Evolutionary conservation across 92 coral and sea anemone species (phyloP).

Genomic region (Umimayanthus chanpuru): DNA sequence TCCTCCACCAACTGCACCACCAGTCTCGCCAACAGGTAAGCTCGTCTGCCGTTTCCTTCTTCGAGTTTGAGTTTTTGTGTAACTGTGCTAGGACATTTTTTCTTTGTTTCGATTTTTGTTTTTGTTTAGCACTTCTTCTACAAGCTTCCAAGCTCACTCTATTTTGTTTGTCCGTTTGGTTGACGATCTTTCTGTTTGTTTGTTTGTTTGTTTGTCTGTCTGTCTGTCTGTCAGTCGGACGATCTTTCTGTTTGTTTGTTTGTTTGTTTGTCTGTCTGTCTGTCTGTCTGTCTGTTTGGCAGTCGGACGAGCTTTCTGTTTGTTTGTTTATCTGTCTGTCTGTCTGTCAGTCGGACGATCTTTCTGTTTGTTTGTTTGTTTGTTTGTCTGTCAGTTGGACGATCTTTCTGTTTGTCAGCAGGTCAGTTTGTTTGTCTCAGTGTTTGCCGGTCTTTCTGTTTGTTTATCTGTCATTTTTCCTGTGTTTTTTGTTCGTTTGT

Average conservation of each 20-base stretch:
- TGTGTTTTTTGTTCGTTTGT: neutral
- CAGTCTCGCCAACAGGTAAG: constrained; percentile 42
- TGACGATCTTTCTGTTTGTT: neutral
- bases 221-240: neutral
- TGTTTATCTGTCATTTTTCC: neutral
- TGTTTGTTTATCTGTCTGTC: neutral
- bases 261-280: too few relatives aligned
- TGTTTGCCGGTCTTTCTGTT: neutral
- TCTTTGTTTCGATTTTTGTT: too few relatives aligned
- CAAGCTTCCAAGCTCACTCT: too few relatives aligned
- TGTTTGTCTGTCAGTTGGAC: too few relatives aligned
- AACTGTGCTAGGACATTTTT: too few relatives aligned
- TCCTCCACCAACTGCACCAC: constrained; percentile 33
- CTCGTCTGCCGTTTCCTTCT: neutral
- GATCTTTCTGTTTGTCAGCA: too few relatives aligned
- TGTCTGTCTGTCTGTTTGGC: neutral
- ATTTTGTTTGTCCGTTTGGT: too few relatives aligned
- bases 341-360: neutral
- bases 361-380: too few relatives aligned
- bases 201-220: neutral
- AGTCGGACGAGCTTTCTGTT: too few relatives aligned
- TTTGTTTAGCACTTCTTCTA: too few relatives aligned
- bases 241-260: neutral
- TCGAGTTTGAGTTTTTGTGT: neutral
- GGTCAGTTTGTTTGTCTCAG: too few relatives aligned